Evolutionary conservation across 2,113 vertebrate genomes (phyloP), one percentile per base, ranked within the genome.

Genomic region (Podarcis cretensis): DNA sequence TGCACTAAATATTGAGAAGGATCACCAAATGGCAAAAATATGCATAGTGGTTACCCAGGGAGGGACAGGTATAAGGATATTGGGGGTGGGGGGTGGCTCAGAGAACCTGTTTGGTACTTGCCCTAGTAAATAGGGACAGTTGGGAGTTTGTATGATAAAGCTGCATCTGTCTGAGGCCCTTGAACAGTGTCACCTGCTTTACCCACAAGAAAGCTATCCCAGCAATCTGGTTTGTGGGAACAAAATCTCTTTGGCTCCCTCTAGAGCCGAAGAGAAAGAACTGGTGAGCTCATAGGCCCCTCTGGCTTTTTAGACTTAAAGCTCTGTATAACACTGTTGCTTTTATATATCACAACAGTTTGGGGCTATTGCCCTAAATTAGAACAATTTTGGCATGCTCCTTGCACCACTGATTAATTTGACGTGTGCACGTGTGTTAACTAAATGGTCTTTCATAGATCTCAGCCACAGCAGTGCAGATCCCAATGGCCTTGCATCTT

Each of bases 171-270:
- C 1, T 68, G 35, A 37, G 5, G 12, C 16, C 6, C 78, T 81
- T 32, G 16, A n/a, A n/a, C 16, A 5, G 54, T 32, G 1, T 59
- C 16, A 48, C 2, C 18, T 85, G 16, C 40, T 77, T 76, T 65
- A 65, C 2, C 40, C 74, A 18, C 73, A 77, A 20, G 76, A 80
- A 32, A 87, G 13, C 20, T 66, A 48, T 25, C 37, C 69, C 57
- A 75, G 37, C 57, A 83, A 82, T 43, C 66, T 87, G 48, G 9
- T 57, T 73, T 87, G 25, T 73, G 66, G 76, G 66, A 87, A 87
- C 78, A 59, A 87, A 87, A 73, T 81, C 43, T 83, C 87, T 87
- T 82, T 43, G 69, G 80, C 87, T 83, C 71, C 87, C 71, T 82
- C 87, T 66, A 65, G 80, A 83, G 69, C 35, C 32, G 20, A 83